Evolutionary conservation across 2,888 invertebrate species (phyloP), one percentile per base, ranked within the genome.

Genomic region (Anticlea derivata): DNA sequence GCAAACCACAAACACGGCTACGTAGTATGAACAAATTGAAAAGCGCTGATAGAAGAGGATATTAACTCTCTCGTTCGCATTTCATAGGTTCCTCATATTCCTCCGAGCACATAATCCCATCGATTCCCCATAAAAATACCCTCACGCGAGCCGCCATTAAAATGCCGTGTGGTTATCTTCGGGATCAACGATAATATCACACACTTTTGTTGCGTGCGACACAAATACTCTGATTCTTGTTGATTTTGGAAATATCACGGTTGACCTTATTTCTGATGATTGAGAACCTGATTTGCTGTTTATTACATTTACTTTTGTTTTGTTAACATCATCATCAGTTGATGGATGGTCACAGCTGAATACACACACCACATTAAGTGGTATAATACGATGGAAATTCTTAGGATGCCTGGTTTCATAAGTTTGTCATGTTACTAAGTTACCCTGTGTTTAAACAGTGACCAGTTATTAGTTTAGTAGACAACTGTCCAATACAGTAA

Each of bases 81-180:
- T 8, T 17, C 7, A 17, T 20, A 39, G 40, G 1, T 31, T 31
- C 12, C 23, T n/a, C 23, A 23, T 13, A 22, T 22, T 41, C 22
- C 46, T 41, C 41, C 2, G 6, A 30, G 12, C 5, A 7, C 10
- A 44, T 10, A 41, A 46, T 49, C 8, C 44, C 51, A 55, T 62
- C 55, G 62, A 62, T 62, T 62, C 40, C 12, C 44, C 47, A 60
- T 58, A 49, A 55, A 60, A 58, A 53, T 48, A 41, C 37, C 41
- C 50, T 29, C 60, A 62, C 62, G 60, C 58, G 20, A 62, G 20
- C 45, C 17, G 12, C 44, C 23, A 54, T 46, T 29, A 46, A 41
- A 30, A 27, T 20, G 8, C 34, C 31, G 39, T 27, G 17, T 29
- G 27, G 38, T 46, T 50, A 43, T 54, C 49, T 45, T 34, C n/a